Conservation (phyloP, 2,888 invertebrate genomes). For the Drosophila neonasuta region DNA sequence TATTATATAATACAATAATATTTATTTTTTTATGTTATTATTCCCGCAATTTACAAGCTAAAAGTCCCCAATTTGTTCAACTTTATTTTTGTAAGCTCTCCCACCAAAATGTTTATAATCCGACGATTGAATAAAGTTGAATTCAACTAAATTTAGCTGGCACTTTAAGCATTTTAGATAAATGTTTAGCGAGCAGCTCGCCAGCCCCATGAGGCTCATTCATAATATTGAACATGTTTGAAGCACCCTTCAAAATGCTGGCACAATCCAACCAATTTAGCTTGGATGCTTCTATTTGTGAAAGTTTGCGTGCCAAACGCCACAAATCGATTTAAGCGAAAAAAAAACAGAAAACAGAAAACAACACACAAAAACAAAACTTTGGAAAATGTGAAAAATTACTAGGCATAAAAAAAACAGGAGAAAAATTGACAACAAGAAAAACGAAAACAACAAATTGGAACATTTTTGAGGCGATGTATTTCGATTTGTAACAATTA, state of each 20-base stretch:
- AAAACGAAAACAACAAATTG: conserved; percentile 10
- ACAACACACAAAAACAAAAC: conserved; percentile 29
- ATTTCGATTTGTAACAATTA: conserved; percentile 70
- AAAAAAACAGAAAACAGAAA: conserved; percentile 10
- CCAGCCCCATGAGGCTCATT: neutral
- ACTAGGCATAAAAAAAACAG: conserved; percentile 44
- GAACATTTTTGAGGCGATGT: conserved; percentile 49
- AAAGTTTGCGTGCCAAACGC: conserved; percentile 63
- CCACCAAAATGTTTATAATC: too few species aligned
- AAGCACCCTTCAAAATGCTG: conserved; percentile 51
- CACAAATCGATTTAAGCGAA: conserved; percentile 62
- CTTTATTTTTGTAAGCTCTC: too few species aligned
- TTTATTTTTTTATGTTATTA: too few species aligned
- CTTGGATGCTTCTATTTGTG: conserved; percentile 30
- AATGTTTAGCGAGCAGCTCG: conserved; percentile 6
- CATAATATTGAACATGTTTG: conserved; percentile 30
- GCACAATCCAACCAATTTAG: conserved; percentile 52
- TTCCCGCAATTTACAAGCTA: too few species aligned
- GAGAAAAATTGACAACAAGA: conserved; percentile 46
- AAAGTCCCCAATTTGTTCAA: too few species aligned
- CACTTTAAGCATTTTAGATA: conserved; percentile 9
- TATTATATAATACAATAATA: too few species aligned
- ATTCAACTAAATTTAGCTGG: neutral
- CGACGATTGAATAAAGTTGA: too few species aligned
- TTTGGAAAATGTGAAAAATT: conserved; percentile 63